A percentile compares a stretch with the other conserved stretches of the same genome.
Evolutionary conservation across 2,888 invertebrate species (phyloP).

Genomic region (Caenorhabditis japonica): DNA sequence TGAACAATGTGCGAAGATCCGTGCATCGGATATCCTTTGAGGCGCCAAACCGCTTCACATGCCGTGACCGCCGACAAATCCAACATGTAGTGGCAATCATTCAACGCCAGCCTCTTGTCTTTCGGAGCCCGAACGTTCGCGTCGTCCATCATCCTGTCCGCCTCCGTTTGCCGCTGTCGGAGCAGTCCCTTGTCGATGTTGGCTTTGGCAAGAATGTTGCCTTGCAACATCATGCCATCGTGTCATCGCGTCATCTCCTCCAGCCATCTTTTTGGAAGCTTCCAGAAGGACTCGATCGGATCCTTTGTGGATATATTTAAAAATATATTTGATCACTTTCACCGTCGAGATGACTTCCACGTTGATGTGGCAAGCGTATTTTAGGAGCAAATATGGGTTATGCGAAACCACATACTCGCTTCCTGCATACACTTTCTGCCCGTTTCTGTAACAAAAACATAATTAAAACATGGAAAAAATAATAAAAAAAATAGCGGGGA

Average conservation of each 20-base stretch:
- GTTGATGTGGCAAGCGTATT: constrained; percentile 15
- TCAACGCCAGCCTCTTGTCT: background rate
- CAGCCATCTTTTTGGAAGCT: constrained; percentile 1
- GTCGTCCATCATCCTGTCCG: constrained; percentile 9
- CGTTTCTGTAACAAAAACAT: too few species aligned
- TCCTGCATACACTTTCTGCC: too few species aligned
- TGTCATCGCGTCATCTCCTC: too few species aligned
- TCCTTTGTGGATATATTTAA: constrained; percentile 35
- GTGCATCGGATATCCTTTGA: constrained; percentile 10
- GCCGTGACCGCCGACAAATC: constrained; percentile 31
- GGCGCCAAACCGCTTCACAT: constrained; percentile 34
- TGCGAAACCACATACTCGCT: constrained; percentile 16
- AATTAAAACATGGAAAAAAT: too few species aligned
- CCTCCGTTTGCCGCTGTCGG: background rate
- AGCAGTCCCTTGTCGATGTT: constrained; percentile 1
- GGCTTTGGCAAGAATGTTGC: background rate
- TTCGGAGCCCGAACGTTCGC: background rate
- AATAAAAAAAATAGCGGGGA: too few species aligned
- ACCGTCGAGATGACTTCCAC: constrained; percentile 16
- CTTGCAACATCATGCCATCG: constrained; percentile 3
- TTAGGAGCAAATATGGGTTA: constrained; percentile 6
- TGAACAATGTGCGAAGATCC: constrained; percentile 24
- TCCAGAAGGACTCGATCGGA: constrained; percentile 25
- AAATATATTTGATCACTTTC: constrained; percentile 25
- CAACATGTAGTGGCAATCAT: constrained; percentile 20